A percentile compares a stretch with the other conserved stretches of the same genome.
phyloP scores from a whole-genome alignment of 2,888 invertebrate genomes.

The Stenichneumon culpator region DNA sequence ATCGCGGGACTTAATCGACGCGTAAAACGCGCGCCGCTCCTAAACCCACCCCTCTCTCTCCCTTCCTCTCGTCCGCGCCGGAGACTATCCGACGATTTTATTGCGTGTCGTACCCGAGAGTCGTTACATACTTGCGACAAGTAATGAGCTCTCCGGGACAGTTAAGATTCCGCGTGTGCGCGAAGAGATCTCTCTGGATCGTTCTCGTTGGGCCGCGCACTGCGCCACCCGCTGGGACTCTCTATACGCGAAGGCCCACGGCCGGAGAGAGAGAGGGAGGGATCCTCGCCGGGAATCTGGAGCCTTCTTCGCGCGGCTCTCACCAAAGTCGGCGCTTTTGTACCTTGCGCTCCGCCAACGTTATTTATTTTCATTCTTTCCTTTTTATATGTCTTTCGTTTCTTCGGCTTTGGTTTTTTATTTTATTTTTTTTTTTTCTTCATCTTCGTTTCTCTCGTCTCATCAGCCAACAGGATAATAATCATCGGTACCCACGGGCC shows the following conservation, averaged over 20 bases:
- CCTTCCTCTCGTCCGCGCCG: constrained; percentile 63
- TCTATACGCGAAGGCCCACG: constrained; percentile 12
- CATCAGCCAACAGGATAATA: constrained; percentile 33
- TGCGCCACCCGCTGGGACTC: constrained; percentile 65
- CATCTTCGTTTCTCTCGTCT: constrained; percentile 28
- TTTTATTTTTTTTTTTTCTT: not conserved
- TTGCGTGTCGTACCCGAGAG: constrained; percentile 75
- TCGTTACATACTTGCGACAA: constrained; percentile 78
- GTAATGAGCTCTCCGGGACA: constrained; percentile 79
- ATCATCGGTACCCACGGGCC: constrained; percentile 43
- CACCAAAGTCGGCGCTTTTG: constrained; percentile 69
- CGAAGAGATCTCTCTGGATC: constrained; percentile 69
- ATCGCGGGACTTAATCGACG: constrained; percentile 70
- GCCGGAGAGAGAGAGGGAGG: not conserved
- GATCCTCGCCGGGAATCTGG: constrained; percentile 64
- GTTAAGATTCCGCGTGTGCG: constrained; percentile 70
- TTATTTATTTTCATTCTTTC: constrained; percentile 66
- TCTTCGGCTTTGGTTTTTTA: constrained; percentile 1
- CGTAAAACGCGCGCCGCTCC: constrained; percentile 66
- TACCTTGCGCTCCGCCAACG: constrained; percentile 63
- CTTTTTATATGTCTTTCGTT: constrained; percentile 31
- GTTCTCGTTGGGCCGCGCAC: constrained; percentile 69
- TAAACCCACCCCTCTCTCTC: constrained; percentile 41
- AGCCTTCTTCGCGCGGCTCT: constrained; percentile 63
- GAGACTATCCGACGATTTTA: constrained; percentile 73